phyloP scores from a whole-genome alignment of 1,140 invertebrate genomes.

The Solen grandis region DNA sequence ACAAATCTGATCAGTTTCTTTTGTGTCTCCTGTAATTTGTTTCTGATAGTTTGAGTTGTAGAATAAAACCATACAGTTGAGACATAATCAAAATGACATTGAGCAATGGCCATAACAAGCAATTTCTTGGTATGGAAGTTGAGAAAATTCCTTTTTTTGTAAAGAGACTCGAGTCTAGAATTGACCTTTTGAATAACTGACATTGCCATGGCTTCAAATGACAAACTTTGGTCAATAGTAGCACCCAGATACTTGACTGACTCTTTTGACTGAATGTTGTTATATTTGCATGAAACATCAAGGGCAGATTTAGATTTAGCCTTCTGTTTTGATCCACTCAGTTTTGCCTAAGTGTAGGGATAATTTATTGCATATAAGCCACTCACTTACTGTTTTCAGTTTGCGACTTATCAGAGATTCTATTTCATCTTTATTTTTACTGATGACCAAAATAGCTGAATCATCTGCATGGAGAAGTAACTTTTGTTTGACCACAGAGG shows the following conservation, averaged over 20 bases:
- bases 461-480: too few species aligned
- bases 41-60: background rate
- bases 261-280: background rate
- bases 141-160: constrained; percentile 36
- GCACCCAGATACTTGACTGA: background rate
- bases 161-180: background rate
- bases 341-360: too few species aligned
- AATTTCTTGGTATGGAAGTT: constrained; percentile 24
- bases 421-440: too few species aligned
- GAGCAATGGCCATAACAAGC: constrained; percentile 30
- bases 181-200: constrained; percentile 2
- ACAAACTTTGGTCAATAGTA: background rate
- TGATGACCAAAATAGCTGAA: too few species aligned
- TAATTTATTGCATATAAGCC: too few species aligned
- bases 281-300: background rate
- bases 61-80: constrained; percentile 9
- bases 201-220: background rate
- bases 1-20: constrained; percentile 38
- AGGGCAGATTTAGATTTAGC: too few species aligned
- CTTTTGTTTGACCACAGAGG: too few species aligned
- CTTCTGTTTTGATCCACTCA: too few species aligned
- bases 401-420: too few species aligned
- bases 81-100: constrained; percentile 51
- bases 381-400: too few species aligned
- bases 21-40: constrained; percentile 11